These are phyloP conservation scores for Drosophila ficusphila DNA, from an alignment of 1,140 invertebrate genomes.

Conservation along the genomic window DNA sequence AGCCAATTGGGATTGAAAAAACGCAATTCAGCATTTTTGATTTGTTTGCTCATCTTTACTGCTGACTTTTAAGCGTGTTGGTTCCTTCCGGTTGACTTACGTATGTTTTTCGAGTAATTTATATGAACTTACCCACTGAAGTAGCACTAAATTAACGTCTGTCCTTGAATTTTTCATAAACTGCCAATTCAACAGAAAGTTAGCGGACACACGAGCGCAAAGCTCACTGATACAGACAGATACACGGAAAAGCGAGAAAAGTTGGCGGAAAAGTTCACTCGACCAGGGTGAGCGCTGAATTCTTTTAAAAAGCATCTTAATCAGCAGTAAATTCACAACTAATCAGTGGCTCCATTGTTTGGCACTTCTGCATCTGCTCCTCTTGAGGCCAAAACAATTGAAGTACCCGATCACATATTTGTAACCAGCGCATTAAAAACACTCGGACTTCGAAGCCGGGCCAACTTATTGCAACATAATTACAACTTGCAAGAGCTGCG, in stretches of 20 bases:
- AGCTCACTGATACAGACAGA: constrained; percentile 14
- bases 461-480: constrained; percentile 76
- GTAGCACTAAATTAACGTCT: constrained; percentile 67
- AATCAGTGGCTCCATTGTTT: constrained; percentile 77
- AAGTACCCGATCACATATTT: constrained; percentile 58
- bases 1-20: constrained; percentile 7
- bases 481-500: constrained; percentile 48
- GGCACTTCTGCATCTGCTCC: not conserved
- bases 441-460: constrained; percentile 15
- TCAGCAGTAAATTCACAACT: constrained; percentile 81
- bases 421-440: constrained; percentile 47
- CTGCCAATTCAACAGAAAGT: constrained; percentile 76
- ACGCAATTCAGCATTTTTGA: constrained; percentile 51
- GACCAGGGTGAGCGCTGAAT: constrained; percentile 27
- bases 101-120: constrained; percentile 46
- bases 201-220: constrained; percentile 14
- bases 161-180: constrained; percentile 79
- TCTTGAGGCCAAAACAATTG: constrained; percentile 9
- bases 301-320: constrained; percentile 76
- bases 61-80: constrained; percentile 53
- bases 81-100: constrained; percentile 29
- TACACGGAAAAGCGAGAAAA: constrained; percentile 31
- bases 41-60: constrained; percentile 56
- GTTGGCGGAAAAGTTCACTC: constrained; percentile 60
- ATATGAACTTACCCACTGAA: constrained; percentile 34